These are phyloP conservation scores for Micrasema longulum DNA, from an alignment of 1,140 invertebrate species.

Conservation along the genomic window DNA sequence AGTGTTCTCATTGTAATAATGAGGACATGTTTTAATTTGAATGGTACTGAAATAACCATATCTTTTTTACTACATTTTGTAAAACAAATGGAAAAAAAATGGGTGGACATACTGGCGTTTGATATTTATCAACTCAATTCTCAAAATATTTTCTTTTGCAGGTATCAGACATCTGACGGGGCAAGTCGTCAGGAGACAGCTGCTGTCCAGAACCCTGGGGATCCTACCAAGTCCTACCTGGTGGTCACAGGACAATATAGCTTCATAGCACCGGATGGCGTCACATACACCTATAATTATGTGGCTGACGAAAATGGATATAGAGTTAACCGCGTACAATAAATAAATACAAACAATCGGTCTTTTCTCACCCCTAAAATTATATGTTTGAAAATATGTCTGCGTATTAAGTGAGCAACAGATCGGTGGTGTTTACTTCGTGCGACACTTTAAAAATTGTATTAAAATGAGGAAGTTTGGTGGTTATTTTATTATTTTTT, in stretches of 20 bases:
- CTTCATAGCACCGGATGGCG: constrained; percentile 63
- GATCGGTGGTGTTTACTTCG: no score
- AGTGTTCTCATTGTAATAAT: no score
- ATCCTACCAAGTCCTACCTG: constrained; percentile 54
- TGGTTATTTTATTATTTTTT: no score
- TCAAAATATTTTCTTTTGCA: constrained; percentile 48
- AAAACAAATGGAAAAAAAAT: neutral
- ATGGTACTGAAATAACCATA: neutral
- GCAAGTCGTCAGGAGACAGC: constrained; percentile 68
- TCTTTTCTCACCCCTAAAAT: no score
- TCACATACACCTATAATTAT: constrained; percentile 64
- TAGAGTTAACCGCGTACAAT: constrained; percentile 19
- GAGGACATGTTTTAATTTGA: no score
- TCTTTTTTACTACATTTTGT: neutral
- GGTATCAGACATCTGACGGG: constrained; percentile 72
- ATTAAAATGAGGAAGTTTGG: no score
- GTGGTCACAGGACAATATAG: constrained; percentile 61
- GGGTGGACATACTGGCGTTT: no score
- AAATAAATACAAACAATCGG: no score
- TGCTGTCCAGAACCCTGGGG: constrained; percentile 60
- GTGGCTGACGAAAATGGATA: constrained; percentile 67
- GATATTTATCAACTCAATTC: no score
- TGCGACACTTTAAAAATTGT: no score
- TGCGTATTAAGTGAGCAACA: no score
- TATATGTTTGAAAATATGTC: no score